These are phyloP conservation scores for Alfaro cultratus DNA, from an alignment of 2,797 vertebrate genomes.

Conservation along the genomic window DNA sequence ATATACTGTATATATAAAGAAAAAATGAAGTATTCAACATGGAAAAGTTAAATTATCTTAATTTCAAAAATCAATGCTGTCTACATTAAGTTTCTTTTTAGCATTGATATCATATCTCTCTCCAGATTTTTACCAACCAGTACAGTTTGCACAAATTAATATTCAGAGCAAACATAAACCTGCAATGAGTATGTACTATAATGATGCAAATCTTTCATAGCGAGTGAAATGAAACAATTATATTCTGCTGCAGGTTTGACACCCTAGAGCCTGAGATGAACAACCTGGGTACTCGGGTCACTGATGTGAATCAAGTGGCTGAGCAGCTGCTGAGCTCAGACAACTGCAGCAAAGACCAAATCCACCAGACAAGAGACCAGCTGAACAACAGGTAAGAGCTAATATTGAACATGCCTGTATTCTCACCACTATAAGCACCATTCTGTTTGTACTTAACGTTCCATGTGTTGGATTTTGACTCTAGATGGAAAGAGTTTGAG, in stretches of 20 bases:
- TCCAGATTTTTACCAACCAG: background rate
- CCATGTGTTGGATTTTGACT: conserved; percentile 11
- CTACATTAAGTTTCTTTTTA: background rate
- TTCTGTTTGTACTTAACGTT: background rate
- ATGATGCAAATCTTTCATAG: background rate
- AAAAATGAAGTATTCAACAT: background rate
- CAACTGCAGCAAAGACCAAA: conserved; percentile 87
- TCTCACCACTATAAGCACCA: background rate
- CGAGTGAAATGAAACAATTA: conserved; percentile 17
- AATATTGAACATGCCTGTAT: background rate
- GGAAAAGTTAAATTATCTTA: background rate
- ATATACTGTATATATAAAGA: too few species aligned
- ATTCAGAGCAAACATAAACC: background rate
- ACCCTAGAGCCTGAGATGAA: conserved; percentile 97
- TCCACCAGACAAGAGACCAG: conserved; percentile 86
- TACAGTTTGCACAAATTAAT: background rate
- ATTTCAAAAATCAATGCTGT: background rate
- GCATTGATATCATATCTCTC: background rate
- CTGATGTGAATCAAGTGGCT: conserved; percentile 87
- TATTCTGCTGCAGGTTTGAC: conserved; percentile 85
- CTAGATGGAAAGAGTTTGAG: conserved; percentile 92
- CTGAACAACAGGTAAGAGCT: conserved; percentile 88
- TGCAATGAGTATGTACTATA: background rate
- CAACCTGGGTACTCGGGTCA: conserved; percentile 83
- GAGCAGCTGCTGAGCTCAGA: conserved; percentile 86